These are phyloP conservation scores for Coracias cyanogaster DNA, from an alignment of 2,797 vertebrate genomes.

Conservation along the genomic window DNA sequence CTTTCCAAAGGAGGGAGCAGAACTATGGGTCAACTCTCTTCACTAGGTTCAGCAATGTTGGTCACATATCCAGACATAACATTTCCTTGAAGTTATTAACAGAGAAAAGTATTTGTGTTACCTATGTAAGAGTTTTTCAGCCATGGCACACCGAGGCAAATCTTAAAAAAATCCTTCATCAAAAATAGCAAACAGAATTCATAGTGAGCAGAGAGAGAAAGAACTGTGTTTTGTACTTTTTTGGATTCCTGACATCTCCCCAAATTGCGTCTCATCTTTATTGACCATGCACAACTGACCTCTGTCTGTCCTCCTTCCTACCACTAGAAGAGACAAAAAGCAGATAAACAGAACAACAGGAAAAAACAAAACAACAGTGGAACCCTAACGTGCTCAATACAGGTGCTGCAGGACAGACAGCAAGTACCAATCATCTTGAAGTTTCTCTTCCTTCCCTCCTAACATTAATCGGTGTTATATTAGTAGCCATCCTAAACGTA, in stretches of 20 bases:
- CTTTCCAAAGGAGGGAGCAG: not conserved
- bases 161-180: not conserved
- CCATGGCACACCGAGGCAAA: not conserved
- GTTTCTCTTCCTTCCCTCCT: not conserved
- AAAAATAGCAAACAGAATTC: not conserved
- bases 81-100: not conserved
- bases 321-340: not conserved
- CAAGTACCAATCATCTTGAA: not conserved
- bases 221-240: not conserved
- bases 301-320: not conserved
- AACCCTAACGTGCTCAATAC: not conserved
- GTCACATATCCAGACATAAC: fast-evolving
- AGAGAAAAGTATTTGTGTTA: not conserved
- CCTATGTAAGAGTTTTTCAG: not conserved
- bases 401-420: not conserved
- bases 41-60: not conserved
- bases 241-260: not conserved
- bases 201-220: not conserved
- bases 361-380: not conserved
- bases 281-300: not conserved
- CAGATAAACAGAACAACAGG: not conserved
- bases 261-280: not conserved
- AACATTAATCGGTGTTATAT: not conserved
- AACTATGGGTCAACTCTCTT: not conserved
- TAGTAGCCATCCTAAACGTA: not conserved